Conservation (phyloP, 2,888 invertebrate species). For the Erynnis tages region DNA sequence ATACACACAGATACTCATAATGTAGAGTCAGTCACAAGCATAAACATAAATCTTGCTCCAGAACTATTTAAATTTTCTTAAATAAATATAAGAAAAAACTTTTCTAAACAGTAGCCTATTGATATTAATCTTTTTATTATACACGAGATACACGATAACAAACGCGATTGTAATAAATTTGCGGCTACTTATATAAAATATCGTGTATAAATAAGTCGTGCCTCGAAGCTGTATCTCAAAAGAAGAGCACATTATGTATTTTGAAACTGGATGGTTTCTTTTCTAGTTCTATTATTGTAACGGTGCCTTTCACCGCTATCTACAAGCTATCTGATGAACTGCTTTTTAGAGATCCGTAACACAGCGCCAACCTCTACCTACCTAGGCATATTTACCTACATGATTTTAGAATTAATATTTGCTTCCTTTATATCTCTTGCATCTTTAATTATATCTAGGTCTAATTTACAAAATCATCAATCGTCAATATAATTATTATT, state of each 20-base stretch:
- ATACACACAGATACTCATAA: too few species aligned
- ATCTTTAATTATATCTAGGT: too few species aligned
- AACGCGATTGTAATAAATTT: neutral
- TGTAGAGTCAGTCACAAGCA: too few species aligned
- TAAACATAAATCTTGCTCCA: too few species aligned
- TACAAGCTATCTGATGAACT: constrained; percentile 75
- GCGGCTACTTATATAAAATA: neutral
- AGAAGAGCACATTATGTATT: constrained; percentile 36
- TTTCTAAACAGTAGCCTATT: constrained; percentile 1
- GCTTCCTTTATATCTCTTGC: too few species aligned
- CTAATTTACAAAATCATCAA: too few species aligned
- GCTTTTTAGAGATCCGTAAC: constrained; percentile 42
- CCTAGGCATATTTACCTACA: too few species aligned
- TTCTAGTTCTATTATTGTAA: constrained; percentile 72
- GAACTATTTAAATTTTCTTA: too few species aligned
- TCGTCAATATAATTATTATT: too few species aligned
- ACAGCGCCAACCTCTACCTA: neutral
- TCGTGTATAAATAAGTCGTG: neutral
- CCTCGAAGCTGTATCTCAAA: constrained; percentile 9
- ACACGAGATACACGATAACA: neutral
- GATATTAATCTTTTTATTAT: neutral
- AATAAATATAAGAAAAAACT: neutral
- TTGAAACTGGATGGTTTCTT: constrained; percentile 60
- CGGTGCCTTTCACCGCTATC: constrained; percentile 81
- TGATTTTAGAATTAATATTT: too few species aligned